Evolutionary conservation across 2,888 invertebrate species (phyloP), one percentile per base, ranked within the genome.

Genomic region (Ochropacha duplaris): DNA sequence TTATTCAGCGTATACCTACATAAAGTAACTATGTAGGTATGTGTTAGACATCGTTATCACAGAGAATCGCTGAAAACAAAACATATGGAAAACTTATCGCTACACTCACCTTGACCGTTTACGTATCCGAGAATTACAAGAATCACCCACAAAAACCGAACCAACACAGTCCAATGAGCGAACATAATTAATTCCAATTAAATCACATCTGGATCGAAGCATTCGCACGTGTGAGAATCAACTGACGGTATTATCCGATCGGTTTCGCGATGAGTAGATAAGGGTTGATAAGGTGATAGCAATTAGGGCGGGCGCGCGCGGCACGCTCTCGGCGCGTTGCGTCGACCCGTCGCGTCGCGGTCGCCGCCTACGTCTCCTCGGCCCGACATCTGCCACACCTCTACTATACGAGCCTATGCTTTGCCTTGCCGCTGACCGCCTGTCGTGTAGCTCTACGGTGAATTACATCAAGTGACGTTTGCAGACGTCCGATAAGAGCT

Each of bases 201-300:
- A 74, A 75, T 77, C 76, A 76, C 79, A 81, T 81, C 71, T 72
- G 76, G 71, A 73, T 65, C 59, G 60, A 65, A 73, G 59, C 79
- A 83, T 79, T 82, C 77, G 87, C 88, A 84, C 82, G 83, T 70
- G 76, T 74, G 72, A 74, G 76, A 78, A 79, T 79, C 77, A 79
- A 83, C 71, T 70, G 73, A 55, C 54, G 51, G 74, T 62, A 62
- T 73, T 72, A 68, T 66, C 77, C 83, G 85, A 86, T 87, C 76
- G 82, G 87, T 85, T 90, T 90, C 81, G 91, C 91, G 90, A 89
- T 88, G 88, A 79, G 83, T 83, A 78, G 91, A 90, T 91, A 90
- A 87, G 83, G 81, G 79, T 74, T 87, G 90, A 92, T 92, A 92
- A 90, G 79, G 75, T 77, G 85, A 86, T 87, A 86, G 75, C 71